Conservation (phyloP, 2,888 invertebrate species). For the Erebia epiphron region DNA sequence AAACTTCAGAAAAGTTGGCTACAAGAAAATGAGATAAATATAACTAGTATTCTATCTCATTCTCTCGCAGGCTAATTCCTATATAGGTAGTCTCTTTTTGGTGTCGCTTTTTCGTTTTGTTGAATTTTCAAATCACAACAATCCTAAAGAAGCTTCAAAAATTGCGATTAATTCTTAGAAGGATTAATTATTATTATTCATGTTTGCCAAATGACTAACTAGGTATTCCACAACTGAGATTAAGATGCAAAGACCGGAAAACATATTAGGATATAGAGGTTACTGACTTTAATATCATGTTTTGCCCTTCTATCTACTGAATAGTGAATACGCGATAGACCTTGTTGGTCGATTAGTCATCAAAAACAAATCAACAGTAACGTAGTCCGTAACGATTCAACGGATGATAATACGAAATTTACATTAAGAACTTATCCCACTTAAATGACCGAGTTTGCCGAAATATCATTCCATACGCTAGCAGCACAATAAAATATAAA, state of each 20-base stretch:
- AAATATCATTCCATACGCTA: neutral
- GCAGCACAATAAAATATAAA: neutral
- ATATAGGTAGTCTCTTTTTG: too few species aligned
- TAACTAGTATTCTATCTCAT: too few species aligned
- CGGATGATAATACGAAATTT: slow-evolving; percentile 24
- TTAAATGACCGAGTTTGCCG: neutral
- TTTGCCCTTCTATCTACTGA: slow-evolving; percentile 47
- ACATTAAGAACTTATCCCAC: neutral
- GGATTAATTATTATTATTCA: too few species aligned
- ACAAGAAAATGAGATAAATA: too few species aligned
- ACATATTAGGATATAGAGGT: slow-evolving; percentile 33
- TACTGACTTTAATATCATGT: slow-evolving; percentile 42
- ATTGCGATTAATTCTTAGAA: too few species aligned
- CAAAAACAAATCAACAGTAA: slow-evolving; percentile 52
- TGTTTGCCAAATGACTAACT: too few species aligned
- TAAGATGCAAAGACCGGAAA: neutral
- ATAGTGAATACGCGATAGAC: slow-evolving; percentile 52
- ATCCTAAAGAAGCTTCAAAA: too few species aligned
- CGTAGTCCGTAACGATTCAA: slow-evolving; percentile 27
- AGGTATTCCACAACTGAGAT: too few species aligned
- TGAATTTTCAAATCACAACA: too few species aligned
- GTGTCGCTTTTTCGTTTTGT: too few species aligned
- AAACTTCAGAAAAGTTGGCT: too few species aligned
- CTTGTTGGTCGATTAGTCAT: slow-evolving; percentile 64
- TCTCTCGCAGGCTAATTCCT: too few species aligned